These are phyloP conservation scores for Lutjanus erythropterus DNA, from an alignment of 2,113 vertebrate species.

Conservation along the genomic window DNA sequence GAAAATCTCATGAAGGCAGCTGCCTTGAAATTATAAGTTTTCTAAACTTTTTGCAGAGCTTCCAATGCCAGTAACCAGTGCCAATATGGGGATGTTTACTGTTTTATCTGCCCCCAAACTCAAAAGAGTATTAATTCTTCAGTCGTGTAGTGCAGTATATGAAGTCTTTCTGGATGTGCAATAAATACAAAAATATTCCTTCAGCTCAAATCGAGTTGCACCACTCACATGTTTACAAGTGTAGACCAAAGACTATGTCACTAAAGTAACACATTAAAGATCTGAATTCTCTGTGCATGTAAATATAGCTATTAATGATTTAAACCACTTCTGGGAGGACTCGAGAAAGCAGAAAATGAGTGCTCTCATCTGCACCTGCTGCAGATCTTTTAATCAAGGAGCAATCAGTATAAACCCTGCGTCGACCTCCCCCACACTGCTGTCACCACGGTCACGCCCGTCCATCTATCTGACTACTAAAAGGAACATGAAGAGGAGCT, in stretches of 20 bases:
- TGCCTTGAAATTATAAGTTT: no score
- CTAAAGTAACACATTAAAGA: conserved; percentile 36
- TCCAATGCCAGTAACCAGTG: background rate
- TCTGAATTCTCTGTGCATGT: conserved; percentile 10
- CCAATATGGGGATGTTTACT: background rate
- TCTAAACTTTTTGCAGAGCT: background rate
- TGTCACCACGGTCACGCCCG: conserved; percentile 9
- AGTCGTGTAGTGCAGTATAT: no score
- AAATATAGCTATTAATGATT: conserved; percentile 47
- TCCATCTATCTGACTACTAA: conserved; percentile 30
- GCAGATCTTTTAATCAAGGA: conserved; percentile 44
- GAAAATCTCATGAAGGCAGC: no score
- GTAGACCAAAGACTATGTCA: background rate
- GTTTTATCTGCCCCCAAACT: background rate
- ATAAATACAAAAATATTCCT: background rate
- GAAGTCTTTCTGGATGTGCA: background rate
- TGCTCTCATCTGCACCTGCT: conserved; percentile 55
- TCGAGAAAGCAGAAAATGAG: conserved; percentile 59
- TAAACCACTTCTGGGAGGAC: conserved; percentile 29
- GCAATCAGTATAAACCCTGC: conserved; percentile 38
- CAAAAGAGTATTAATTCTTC: no score
- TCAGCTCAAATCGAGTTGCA: conserved; percentile 1
- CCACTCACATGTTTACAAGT: conserved; percentile 3
- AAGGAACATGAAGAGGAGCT: background rate
- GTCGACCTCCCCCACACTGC: conserved; percentile 16